Conservation (phyloP, 2,113 vertebrate genomes). For the Seriola dumerili region DNA sequence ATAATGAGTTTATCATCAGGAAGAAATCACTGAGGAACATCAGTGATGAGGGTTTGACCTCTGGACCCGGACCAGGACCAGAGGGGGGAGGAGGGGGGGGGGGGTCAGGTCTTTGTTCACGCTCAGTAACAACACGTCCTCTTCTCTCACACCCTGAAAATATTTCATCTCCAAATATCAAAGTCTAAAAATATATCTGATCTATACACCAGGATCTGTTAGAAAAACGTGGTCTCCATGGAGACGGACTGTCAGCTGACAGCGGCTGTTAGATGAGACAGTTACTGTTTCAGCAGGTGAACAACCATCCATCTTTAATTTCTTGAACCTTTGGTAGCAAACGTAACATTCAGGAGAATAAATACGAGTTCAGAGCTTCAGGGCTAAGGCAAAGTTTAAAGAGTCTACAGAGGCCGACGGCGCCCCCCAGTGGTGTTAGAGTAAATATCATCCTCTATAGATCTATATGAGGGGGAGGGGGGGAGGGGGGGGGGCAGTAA, state of each 20-base stretch:
- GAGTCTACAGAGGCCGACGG: too few relatives aligned
- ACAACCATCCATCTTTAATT: slow-evolving; percentile 20
- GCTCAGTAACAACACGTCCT: slow-evolving; percentile 44
- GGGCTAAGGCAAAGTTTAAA: too few relatives aligned
- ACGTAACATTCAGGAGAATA: slow-evolving; percentile 87
- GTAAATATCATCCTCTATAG: too few relatives aligned
- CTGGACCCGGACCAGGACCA: background rate
- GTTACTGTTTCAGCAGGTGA: slow-evolving; percentile 21
- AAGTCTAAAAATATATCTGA: slow-evolving; percentile 81
- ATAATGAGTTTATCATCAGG: slow-evolving; percentile 66
- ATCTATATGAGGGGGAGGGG: too few relatives aligned
- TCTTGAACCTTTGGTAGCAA: slow-evolving; percentile 91
- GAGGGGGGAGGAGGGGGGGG: too few relatives aligned
- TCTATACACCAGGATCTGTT: slow-evolving; percentile 62
- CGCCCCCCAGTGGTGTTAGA: too few relatives aligned
- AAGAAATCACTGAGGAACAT: background rate
- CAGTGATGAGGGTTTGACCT: slow-evolving; percentile 4
- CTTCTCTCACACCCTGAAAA: slow-evolving; percentile 85
- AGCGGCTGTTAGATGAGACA: slow-evolving; percentile 59
- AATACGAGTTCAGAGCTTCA: slow-evolving; percentile 64
- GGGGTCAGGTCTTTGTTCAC: too few relatives aligned
- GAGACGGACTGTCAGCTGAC: slow-evolving; percentile 59
- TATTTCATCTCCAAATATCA: slow-evolving; percentile 80
- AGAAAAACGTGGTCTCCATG: slow-evolving; percentile 64
- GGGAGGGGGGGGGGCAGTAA: too few relatives aligned